Percentiles rank a stretch among this genome's conserved stretches.
Conservation (phyloP, 2,113 vertebrate species). For the Eublepharis macularius region DNA sequence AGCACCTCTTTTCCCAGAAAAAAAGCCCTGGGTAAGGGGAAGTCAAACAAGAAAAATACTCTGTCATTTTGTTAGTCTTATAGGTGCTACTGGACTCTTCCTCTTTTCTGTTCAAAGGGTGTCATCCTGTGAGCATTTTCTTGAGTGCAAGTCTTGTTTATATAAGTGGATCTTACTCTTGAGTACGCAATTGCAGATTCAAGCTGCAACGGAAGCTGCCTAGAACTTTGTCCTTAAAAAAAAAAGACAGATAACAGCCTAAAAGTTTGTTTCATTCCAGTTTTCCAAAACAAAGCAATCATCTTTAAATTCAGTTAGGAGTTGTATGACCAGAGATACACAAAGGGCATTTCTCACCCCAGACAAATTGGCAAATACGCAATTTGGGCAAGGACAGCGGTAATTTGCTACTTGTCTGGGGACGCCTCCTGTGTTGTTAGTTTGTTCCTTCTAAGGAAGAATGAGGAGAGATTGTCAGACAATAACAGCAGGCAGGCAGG, state of each 20-base stretch:
- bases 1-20: no score
- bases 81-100: no score
- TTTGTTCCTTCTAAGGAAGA: constrained; percentile 18
- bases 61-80: no score
- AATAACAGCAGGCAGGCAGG: neutral
- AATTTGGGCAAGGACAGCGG: constrained; percentile 34
- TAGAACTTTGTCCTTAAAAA: neutral
- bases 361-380: constrained; percentile 44
- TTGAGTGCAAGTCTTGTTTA: no score
- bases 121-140: no score
- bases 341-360: constrained; percentile 29
- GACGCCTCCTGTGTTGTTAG: neutral
- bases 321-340: constrained; percentile 13
- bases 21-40: no score
- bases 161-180: no score
- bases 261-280: neutral
- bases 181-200: neutral
- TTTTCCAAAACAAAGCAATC: constrained; percentile 32
- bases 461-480: constrained; percentile 18
- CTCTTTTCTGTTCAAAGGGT: no score
- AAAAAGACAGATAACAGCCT: neutral
- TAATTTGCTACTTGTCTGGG: constrained; percentile 15
- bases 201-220: neutral
- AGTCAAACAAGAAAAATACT: no score
- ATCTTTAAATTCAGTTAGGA: constrained; percentile 30